These are phyloP conservation scores for Brevipalpus yothersi DNA, from an alignment of 1,140 invertebrate species.

Conservation along the genomic window DNA sequence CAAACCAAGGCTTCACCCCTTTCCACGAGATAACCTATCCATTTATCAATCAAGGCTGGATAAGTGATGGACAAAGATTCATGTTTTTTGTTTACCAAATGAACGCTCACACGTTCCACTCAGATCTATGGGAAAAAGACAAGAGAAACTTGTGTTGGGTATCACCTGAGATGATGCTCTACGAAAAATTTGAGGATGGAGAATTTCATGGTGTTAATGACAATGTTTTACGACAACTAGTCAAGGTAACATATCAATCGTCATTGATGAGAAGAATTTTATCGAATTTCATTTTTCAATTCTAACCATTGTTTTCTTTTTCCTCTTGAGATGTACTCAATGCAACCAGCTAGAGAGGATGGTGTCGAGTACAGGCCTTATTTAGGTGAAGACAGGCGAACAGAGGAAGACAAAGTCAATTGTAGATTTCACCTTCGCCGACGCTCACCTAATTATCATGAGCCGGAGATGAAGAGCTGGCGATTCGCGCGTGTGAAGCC, in stretches of 20 bases:
- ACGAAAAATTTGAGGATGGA: constrained; percentile 40
- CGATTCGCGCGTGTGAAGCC: no score
- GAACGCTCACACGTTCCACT: constrained; percentile 46
- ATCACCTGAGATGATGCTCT: constrained; percentile 41
- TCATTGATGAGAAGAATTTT: not conserved
- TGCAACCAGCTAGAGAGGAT: not conserved
- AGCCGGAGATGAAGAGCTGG: not conserved
- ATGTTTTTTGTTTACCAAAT: constrained; percentile 65
- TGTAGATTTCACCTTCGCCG: not conserved
- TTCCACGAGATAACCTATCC: constrained; percentile 69
- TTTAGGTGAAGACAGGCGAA: not conserved
- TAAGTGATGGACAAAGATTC: constrained; percentile 58
- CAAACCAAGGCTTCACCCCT: constrained; percentile 63
- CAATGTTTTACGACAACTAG: constrained; percentile 39
- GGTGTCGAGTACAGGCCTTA: not conserved
- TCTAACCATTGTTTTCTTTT: not conserved
- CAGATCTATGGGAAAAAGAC: constrained; percentile 23
- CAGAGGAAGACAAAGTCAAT: not conserved
- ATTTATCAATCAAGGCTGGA: constrained; percentile 49
- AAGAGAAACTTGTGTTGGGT: constrained; percentile 54
- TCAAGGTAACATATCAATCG: constrained; percentile 23
- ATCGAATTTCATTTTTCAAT: not conserved
- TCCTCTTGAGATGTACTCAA: not conserved
- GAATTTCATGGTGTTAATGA: constrained; percentile 49
- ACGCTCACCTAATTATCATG: not conserved